Conservation (phyloP, 2,888 invertebrate species). For the Orthosia incerta region DNA sequence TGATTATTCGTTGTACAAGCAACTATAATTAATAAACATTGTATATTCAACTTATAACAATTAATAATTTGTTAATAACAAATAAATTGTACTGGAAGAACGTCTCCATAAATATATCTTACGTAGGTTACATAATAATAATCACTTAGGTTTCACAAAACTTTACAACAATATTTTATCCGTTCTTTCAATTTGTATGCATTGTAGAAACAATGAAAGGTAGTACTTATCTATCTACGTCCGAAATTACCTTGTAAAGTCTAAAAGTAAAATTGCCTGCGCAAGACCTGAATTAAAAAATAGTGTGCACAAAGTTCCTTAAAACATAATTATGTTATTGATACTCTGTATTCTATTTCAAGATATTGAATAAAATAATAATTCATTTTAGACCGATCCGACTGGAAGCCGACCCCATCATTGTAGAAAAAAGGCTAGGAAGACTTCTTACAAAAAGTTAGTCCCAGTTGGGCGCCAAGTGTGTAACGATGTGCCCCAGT, state of each 20-base stretch:
- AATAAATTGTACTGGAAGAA: slow-evolving; percentile 79
- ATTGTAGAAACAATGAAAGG: slow-evolving; percentile 36
- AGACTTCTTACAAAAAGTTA: not conserved
- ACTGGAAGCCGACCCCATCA: too few species aligned
- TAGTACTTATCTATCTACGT: too few species aligned
- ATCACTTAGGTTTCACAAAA: slow-evolving; percentile 33
- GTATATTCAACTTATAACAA: slow-evolving; percentile 72
- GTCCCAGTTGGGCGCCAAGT: not conserved
- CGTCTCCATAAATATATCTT: slow-evolving; percentile 64
- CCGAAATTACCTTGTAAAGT: too few species aligned
- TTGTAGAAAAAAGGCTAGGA: too few species aligned
- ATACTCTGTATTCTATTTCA: not conserved
- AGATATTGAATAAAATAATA: not conserved
- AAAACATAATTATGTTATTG: too few species aligned
- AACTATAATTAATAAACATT: slow-evolving; percentile 79
- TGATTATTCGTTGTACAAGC: slow-evolving; percentile 84
- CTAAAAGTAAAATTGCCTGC: too few species aligned
- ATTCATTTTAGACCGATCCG: too few species aligned
- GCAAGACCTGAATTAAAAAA: too few species aligned
- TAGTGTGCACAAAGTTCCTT: too few species aligned
- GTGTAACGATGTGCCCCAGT: not conserved
- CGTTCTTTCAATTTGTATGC: not conserved
- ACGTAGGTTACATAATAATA: slow-evolving; percentile 37
- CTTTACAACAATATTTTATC: not conserved
- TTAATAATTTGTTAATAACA: slow-evolving; percentile 68